A percentile compares a stretch with the other conserved stretches of the same genome.
Evolutionary conservation across 1,140 invertebrate genomes (phyloP).

Genomic region (Ctenoplectra terminalis): DNA sequence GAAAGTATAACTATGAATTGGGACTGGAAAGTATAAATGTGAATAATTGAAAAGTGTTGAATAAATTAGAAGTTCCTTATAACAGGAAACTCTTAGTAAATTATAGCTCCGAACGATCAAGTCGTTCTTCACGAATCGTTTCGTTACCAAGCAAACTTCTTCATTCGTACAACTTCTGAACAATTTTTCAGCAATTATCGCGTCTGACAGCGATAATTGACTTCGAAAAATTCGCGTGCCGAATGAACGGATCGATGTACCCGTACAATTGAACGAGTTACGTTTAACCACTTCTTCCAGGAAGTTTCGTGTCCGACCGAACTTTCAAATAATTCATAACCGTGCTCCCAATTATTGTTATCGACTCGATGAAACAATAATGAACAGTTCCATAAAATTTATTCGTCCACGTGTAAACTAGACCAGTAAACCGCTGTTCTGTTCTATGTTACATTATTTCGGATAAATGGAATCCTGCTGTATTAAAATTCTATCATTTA

Average conservation of each 20-base stretch:
- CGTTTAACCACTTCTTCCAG: conserved; percentile 1
- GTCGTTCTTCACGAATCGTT: not conserved
- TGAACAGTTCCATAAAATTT: not conserved
- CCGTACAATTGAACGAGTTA: not conserved
- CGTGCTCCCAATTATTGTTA: not conserved
- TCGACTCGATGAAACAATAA: not conserved
- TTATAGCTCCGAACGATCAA: not conserved
- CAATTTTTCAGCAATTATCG: conserved; percentile 11
- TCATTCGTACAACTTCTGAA: not conserved
- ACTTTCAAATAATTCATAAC: conserved; percentile 26
- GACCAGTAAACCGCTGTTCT: too few relatives aligned
- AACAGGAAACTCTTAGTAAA: not conserved
- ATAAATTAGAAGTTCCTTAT: not conserved
- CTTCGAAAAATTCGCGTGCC: conserved; percentile 30
- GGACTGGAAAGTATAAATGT: too few relatives aligned
- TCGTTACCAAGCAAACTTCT: not conserved
- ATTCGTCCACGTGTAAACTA: not conserved
- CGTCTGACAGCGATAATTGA: not conserved
- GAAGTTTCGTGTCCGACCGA: conserved; percentile 28
- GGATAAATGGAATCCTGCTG: too few relatives aligned
- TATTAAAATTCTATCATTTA: too few relatives aligned
- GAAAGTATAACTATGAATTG: too few relatives aligned
- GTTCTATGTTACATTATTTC: too few relatives aligned
- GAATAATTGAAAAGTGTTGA: conserved; percentile 19
- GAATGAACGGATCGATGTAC: conserved; percentile 12